Evolutionary conservation across 2,113 vertebrate species (phyloP).

Genomic region (Dasyurus viverrinus): DNA sequence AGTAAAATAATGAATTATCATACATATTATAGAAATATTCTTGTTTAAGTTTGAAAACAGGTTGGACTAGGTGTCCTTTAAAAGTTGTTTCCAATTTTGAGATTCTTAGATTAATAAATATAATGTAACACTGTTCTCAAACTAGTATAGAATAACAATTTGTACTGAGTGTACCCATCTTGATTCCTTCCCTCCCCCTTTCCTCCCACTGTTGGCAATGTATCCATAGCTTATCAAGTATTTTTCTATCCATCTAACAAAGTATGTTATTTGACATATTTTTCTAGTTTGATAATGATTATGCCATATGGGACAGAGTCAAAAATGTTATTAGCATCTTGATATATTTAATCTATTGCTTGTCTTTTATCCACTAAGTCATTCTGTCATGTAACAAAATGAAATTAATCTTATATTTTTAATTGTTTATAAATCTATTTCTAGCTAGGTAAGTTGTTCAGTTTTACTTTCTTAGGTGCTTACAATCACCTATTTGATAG

Average conservation of each 20-base stretch:
- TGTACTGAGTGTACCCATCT: background rate
- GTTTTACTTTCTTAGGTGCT: background rate
- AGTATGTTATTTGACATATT: conserved; percentile 19
- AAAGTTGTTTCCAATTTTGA: background rate
- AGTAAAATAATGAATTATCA: background rate
- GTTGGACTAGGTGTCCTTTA: background rate
- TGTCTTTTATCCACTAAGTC: conserved; percentile 73
- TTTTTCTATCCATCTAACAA: conserved; percentile 33
- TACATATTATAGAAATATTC: background rate
- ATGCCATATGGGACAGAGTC: conserved; percentile 64
- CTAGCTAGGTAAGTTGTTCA: background rate
- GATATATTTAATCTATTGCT: conserved; percentile 76
- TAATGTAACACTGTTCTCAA: background rate
- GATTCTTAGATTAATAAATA: background rate
- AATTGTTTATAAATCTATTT: conserved; percentile 74
- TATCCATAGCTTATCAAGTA: conserved; percentile 26
- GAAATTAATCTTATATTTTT: conserved; percentile 77
- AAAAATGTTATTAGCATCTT: conserved; percentile 75
- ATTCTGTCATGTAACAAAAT: conserved; percentile 75
- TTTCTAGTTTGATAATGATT: conserved; percentile 70
- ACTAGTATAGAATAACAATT: background rate
- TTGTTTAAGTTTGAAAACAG: background rate
- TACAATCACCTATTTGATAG: background rate
- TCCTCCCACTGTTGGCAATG: background rate
- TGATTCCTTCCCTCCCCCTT: background rate